Conservation (phyloP, 1,140 invertebrate genomes). For the Lordiphosa mommai region DNA sequence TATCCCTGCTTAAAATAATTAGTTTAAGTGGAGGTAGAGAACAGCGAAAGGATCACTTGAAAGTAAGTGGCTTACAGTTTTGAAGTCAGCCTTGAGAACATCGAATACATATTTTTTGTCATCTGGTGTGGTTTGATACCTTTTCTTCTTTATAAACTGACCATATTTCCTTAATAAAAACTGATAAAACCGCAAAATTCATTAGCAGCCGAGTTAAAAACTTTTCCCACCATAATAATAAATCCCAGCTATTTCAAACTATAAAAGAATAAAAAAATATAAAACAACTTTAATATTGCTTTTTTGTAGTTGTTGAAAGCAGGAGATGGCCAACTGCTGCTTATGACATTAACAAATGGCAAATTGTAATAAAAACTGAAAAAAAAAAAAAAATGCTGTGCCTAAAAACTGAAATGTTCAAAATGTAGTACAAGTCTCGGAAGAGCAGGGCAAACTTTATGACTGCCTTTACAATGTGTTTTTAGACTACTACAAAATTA, state of each 20-base stretch:
- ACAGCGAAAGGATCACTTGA: background rate
- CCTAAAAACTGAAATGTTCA: conserved; percentile 26
- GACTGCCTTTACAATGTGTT: conserved; percentile 36
- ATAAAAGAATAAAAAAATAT: conserved; percentile 58
- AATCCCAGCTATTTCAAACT: conserved; percentile 21
- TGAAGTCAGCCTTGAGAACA: too few relatives aligned
- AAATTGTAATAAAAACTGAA: conserved; percentile 58
- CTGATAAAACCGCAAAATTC: conserved; percentile 45
- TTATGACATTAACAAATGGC: conserved; percentile 66
- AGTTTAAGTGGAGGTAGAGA: background rate
- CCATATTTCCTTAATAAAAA: too few relatives aligned
- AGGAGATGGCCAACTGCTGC: conserved; percentile 18
- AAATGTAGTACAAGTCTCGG: conserved; percentile 51
- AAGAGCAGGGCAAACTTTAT: conserved; percentile 45
- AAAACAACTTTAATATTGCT: conserved; percentile 33
- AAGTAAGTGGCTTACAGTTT: too few relatives aligned
- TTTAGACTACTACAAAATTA: conserved; percentile 56
- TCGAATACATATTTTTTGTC: too few relatives aligned
- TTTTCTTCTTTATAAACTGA: too few relatives aligned
- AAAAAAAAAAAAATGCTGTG: conserved; percentile 15
- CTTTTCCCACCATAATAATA: conserved; percentile 39
- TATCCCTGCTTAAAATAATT: too few relatives aligned
- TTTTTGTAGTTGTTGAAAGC: background rate
- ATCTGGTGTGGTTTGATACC: too few relatives aligned
- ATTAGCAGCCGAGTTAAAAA: conserved; percentile 47